A percentile compares a stretch with the other conserved stretches of the same genome.
phyloP scores from a whole-genome alignment of 2,797 vertebrate genomes.

The Mionectes olivaceus region DNA sequence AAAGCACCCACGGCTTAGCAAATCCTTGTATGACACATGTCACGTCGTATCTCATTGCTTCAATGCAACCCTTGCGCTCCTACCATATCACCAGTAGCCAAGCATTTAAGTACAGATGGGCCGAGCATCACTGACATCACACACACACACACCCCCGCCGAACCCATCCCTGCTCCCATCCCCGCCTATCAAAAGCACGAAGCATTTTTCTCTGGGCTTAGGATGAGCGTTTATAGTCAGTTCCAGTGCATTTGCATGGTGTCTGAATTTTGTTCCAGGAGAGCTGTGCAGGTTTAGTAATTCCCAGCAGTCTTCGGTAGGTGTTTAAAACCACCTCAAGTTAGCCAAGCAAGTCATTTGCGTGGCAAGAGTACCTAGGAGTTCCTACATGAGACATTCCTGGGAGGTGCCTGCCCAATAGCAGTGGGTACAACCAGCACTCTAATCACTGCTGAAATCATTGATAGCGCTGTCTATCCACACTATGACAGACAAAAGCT shows the following conservation, averaged over 20 bases:
- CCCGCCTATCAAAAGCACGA: background rate
- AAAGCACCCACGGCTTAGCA: slow-evolving; percentile 56
- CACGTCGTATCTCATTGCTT: slow-evolving; percentile 52
- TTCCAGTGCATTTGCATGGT: background rate
- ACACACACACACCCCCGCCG: background rate
- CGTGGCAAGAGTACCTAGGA: slow-evolving; percentile 5
- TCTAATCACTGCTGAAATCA: slow-evolving; percentile 82
- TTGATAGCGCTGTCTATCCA: slow-evolving; percentile 83
- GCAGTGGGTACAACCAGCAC: slow-evolving; percentile 66
- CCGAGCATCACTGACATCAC: background rate
- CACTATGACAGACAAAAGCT: slow-evolving; percentile 87
- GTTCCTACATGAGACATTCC: slow-evolving; percentile 59
- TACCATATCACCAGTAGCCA: background rate
- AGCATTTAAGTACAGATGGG: background rate
- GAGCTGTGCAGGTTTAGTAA: background rate
- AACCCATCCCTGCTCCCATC: background rate
- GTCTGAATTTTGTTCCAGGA: background rate
- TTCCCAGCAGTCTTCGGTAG: background rate
- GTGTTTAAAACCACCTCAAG: slow-evolving; percentile 12
- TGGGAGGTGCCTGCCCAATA: slow-evolving; percentile 74
- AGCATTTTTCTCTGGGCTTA: background rate
- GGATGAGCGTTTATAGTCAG: background rate
- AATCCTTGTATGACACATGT: slow-evolving; percentile 59
- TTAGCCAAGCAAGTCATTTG: background rate
- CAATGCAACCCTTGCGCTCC: background rate